Evolutionary conservation across 2,113 vertebrate genomes (phyloP).

Genomic region (Sebastes fasciatus): DNA sequence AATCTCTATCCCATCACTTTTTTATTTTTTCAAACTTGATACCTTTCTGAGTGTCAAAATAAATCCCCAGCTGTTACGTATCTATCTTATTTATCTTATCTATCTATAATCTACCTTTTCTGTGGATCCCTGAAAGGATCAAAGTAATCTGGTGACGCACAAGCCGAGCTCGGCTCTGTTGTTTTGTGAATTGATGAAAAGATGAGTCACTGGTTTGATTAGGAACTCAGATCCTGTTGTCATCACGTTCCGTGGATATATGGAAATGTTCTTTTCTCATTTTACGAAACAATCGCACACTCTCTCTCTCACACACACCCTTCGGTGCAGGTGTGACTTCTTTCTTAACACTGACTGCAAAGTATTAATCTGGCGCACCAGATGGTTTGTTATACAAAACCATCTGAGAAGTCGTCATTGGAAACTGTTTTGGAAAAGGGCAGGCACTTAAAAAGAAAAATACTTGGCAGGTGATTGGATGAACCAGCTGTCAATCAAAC

Average conservation of each 20-base stretch:
- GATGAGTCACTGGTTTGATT: slow-evolving; percentile 61
- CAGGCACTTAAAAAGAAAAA: too few species aligned
- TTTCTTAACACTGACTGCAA: neutral
- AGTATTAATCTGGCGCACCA: too few species aligned
- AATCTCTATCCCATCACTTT: neutral
- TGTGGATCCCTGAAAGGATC: slow-evolving; percentile 37
- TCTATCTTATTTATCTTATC: neutral
- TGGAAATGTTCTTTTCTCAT: slow-evolving; percentile 26
- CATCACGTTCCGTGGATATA: neutral
- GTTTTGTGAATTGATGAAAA: slow-evolving; percentile 28
- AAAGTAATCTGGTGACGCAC: slow-evolving; percentile 53
- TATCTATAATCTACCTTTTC: slow-evolving; percentile 14
- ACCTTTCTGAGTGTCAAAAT: neutral
- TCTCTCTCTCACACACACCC: neutral
- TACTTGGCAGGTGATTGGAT: too few species aligned
- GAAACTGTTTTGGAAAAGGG: too few species aligned
- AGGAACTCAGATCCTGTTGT: slow-evolving; percentile 27
- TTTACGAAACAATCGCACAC: neutral
- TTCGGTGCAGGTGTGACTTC: slow-evolving; percentile 21
- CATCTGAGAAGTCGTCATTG: too few species aligned
- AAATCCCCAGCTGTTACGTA: neutral
- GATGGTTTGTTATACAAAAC: too few species aligned
- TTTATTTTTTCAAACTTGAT: neutral
- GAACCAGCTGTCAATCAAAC: too few species aligned
- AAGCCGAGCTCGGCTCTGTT: slow-evolving; percentile 7